Base-by-base conservation (phyloP, 2,888 invertebrate species). In the Drosophila kokeensis region DNA sequence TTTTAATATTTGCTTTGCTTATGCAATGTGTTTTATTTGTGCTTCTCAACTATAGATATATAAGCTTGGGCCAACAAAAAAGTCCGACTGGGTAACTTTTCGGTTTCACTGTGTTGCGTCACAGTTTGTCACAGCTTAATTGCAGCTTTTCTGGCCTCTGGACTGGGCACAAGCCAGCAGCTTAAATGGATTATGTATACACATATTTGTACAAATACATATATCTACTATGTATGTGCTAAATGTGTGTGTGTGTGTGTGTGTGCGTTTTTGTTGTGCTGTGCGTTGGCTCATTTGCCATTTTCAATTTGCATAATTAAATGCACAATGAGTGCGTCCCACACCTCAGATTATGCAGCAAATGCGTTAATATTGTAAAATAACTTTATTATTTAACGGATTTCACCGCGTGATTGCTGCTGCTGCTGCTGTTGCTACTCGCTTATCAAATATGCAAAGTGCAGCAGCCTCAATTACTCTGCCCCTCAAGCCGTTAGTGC, bases 241-340 rank as follows among this genome's bases (percentile, higher is more conserved):
- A 49, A 15, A 18, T 54, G 13, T 42, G n/a, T n/a, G 24, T 18
- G 21, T 32, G 29, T 29, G 34, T 27, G 52, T 66, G 40, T 53
- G 24, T n/a, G 18, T 24, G 57, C 40, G 36, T 57, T 24, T 69
- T 24, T 79, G 72, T 42, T 57, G 42, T 42, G 50, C 42, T 76
- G 48, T 62, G 52, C 63, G 55, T 29, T 64, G 71, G 53, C 57
- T 79, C 76, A 88, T 72, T 79, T 75, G 83, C 69, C 77, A 62
- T 77, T 86, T 88, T 84, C 89, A 80, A 86, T 84, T 88, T 84
- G 89, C 83, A 84, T 88, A 84, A 84, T 88, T 88, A 80, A 86
- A 88, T 83, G 79, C 69, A 74, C 67, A 73, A 72, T 67, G 53
- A 63, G 21, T 40, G 21, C 30, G 59, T n/a, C 53, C 63, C 57